Base-by-base conservation (phyloP, 2,888 invertebrate species). In the Apocheima hispidaria region DNA sequence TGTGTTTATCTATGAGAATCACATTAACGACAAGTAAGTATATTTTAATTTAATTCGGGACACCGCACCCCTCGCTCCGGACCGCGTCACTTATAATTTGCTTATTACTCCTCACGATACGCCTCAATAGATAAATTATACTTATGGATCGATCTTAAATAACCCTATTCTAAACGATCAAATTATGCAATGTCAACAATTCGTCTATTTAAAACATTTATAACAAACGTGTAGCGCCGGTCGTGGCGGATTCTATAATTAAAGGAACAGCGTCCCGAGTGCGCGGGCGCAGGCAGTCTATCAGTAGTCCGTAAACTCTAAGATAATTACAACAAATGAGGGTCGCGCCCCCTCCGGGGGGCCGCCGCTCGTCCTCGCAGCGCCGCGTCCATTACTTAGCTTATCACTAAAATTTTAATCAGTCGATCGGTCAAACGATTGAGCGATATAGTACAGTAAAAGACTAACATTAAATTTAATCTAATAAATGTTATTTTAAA, bases 381-480 rank as follows among this genome's bases (percentile, higher is more conserved):
- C 69, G 66, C 71, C 67, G 73, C 75, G 77, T 79, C 84, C 81
- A 86, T 89, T 86, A 90, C 91, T 92, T 92, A 92, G 92, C 92
- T 92, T 92, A 92, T 77, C 89, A 92, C 91, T 92, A 92, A 91
- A 92, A 91, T 92, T 92, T 92, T 92, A 92, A 91, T 92, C 92
- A 92, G 92, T 92, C 92, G 91, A 92, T 92, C 92, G 92, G 89
- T 92, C 92, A 92, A 92, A 88, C 86, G 89, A 90, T 92, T 92
- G 92, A 92, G 91, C 92, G 92, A 92, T 92, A 90, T 90, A 91
- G 88, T 91, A 91, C 90, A 92, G 91, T 91, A 91, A 90, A 90
- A 86, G 91, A 92, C 92, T 92, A 92, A 92, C 83, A 92, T 92
- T 92, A 92, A 91, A 91, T 92, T 92, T 92, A 92, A 92, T 92